These are phyloP conservation scores for Limenitis camilla DNA, from an alignment of 2,888 invertebrate species.

Conservation along the genomic window DNA sequence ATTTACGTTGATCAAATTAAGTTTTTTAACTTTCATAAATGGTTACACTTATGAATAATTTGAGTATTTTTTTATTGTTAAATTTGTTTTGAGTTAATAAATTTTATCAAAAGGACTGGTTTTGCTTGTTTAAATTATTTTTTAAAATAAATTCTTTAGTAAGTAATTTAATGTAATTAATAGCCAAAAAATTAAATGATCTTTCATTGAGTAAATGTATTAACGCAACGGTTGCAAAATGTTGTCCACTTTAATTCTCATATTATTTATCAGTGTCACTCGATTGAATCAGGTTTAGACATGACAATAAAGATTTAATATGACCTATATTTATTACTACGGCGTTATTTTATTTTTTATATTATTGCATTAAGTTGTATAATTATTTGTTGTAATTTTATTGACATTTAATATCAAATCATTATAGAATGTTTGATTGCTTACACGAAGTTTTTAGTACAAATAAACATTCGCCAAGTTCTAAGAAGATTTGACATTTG, in stretches of 20 bases:
- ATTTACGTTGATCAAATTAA: slow-evolving; percentile 47
- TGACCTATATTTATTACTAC: background rate
- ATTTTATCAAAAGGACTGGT: no score
- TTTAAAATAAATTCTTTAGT: no score
- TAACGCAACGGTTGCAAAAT: slow-evolving; percentile 7
- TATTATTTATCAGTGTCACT: slow-evolving; percentile 8
- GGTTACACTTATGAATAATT: slow-evolving; percentile 45
- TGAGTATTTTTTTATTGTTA: background rate
- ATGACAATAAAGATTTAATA: background rate
- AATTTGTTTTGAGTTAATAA: no score
- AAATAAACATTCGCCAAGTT: background rate
- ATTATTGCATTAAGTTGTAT: background rate
- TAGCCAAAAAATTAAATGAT: slow-evolving; percentile 20
- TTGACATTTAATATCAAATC: background rate
- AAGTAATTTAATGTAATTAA: no score
- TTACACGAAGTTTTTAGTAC: background rate
- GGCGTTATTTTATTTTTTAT: background rate
- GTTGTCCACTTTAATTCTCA: slow-evolving; percentile 7
- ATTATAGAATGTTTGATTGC: background rate
- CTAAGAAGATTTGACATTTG: slow-evolving; percentile 11
- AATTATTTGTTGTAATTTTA: background rate
- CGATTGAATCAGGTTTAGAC: slow-evolving; percentile 5
- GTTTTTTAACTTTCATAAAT: slow-evolving; percentile 46
- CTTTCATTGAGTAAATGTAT: slow-evolving; percentile 48
- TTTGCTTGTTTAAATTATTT: no score